Evolutionary conservation across 1,140 invertebrate genomes (phyloP).

Genomic region (Dufourea novaeangliae): DNA sequence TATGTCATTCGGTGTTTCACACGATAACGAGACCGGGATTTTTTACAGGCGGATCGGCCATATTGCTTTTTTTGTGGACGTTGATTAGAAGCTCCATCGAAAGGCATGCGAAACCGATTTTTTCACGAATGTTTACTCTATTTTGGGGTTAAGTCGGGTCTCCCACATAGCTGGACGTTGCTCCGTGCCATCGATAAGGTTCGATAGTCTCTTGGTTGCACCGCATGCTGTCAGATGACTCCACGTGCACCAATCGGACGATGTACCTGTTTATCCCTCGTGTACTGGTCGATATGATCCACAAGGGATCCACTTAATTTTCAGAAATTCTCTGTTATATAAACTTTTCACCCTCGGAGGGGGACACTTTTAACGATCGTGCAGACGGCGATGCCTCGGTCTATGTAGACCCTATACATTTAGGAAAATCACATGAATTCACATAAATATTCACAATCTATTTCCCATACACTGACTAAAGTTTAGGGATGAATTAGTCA

Average conservation of each 20-base stretch:
- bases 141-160: slow-evolving; percentile 50
- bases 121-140: slow-evolving; percentile 47
- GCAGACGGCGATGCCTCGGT: no score
- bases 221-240: slow-evolving; percentile 19
- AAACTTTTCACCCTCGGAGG: no score
- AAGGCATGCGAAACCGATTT: background rate
- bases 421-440: no score
- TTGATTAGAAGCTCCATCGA: background rate
- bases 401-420: no score
- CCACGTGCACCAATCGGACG: slow-evolving; percentile 6
- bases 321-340: no score
- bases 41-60: background rate
- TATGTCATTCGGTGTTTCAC: slow-evolving; percentile 44
- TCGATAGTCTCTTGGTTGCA: slow-evolving; percentile 12
- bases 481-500: no score
- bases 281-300: no score
- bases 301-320: no score
- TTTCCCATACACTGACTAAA: no score
- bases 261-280: background rate
- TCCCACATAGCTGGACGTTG: slow-evolving; percentile 50
- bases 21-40: background rate
- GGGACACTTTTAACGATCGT: no score
- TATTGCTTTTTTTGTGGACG: background rate
- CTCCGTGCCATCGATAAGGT: slow-evolving; percentile 39
- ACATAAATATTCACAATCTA: no score